Evolutionary conservation across 2,888 invertebrate genomes (phyloP).

Genomic region (Aleiodes alternator): DNA sequence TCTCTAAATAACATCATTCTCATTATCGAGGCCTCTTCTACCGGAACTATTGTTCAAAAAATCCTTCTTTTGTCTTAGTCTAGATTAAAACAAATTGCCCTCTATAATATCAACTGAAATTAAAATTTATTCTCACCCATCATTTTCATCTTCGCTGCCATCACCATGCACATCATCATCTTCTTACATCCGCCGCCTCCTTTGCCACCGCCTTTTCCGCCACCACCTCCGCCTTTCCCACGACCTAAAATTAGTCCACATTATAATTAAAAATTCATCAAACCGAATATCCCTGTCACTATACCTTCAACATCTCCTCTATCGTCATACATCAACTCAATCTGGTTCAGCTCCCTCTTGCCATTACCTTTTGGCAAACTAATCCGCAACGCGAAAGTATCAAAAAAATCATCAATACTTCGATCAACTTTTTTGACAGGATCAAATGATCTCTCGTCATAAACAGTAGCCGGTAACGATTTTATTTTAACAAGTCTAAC

Average conservation of each 20-base stretch:
- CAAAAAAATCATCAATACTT: slow-evolving; percentile 79
- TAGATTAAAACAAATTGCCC: too few relatives aligned
- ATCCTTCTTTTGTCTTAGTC: too few relatives aligned
- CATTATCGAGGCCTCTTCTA: too few relatives aligned
- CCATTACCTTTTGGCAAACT: slow-evolving; percentile 67
- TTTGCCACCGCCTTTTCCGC: slow-evolving; percentile 63
- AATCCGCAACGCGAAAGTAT: slow-evolving; percentile 77
- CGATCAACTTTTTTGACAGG: slow-evolving; percentile 75
- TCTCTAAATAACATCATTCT: too few relatives aligned
- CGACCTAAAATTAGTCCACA: slow-evolving; percentile 62
- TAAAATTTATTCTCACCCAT: slow-evolving; percentile 74
- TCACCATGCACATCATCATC: slow-evolving; percentile 82
- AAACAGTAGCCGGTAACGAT: slow-evolving; percentile 39
- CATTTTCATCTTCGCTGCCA: slow-evolving; percentile 80
- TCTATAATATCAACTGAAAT: too few relatives aligned
- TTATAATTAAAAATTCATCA: neutral
- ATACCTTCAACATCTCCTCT: slow-evolving; percentile 66
- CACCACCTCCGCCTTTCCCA: slow-evolving; percentile 71
- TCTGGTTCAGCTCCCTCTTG: slow-evolving; percentile 66
- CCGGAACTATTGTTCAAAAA: too few relatives aligned
- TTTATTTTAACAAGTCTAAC: slow-evolving; percentile 77
- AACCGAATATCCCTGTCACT: neutral
- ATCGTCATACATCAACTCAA: slow-evolving; percentile 71
- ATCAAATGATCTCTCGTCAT: slow-evolving; percentile 55
- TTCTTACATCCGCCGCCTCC: slow-evolving; percentile 77